A percentile compares a stretch with the other conserved stretches of the same genome.
These are phyloP conservation scores for Dinothrombium tinctorium DNA, from an alignment of 1,140 invertebrate species.

Conservation along the genomic window DNA sequence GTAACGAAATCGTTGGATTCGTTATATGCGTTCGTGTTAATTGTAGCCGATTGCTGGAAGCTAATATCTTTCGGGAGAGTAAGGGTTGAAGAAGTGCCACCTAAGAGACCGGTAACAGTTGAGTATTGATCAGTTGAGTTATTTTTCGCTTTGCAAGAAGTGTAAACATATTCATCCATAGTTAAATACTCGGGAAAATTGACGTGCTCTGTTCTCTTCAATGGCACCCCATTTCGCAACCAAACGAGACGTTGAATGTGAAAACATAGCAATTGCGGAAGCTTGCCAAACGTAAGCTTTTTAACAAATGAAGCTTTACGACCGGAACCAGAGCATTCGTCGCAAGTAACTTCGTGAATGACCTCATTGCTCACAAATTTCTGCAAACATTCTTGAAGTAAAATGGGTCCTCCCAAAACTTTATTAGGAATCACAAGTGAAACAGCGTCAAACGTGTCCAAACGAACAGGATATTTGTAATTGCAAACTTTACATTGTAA, in stretches of 20 bases:
- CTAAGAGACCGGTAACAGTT: constrained; percentile 1
- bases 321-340: constrained; percentile 32
- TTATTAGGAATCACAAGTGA: constrained; percentile 42
- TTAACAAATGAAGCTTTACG: constrained; percentile 11
- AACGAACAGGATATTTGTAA: constrained; percentile 53
- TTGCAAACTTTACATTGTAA: constrained; percentile 52
- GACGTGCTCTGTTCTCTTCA: constrained; percentile 61
- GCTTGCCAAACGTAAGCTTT: constrained; percentile 19
- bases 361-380: constrained; percentile 59
- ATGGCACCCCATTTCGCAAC: constrained; percentile 39
- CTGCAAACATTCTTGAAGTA: constrained; percentile 40
- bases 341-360: constrained; percentile 56
- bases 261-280: constrained; percentile 53
- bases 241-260: constrained; percentile 66
- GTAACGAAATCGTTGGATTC: neutral
- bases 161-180: constrained; percentile 41
- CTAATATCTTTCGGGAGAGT: too few relatives aligned
- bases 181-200: constrained; percentile 54
- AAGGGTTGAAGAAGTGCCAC: neutral
- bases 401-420: constrained; percentile 24
- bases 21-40: neutral
- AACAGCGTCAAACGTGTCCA: constrained; percentile 69
- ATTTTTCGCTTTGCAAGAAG: neutral
- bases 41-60: too few relatives aligned
- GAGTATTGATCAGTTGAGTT: too few relatives aligned